Evolutionary conservation across 1,140 invertebrate species (phyloP), one percentile per base, ranked within the genome.

Genomic region (Drosophila parvula): DNA sequence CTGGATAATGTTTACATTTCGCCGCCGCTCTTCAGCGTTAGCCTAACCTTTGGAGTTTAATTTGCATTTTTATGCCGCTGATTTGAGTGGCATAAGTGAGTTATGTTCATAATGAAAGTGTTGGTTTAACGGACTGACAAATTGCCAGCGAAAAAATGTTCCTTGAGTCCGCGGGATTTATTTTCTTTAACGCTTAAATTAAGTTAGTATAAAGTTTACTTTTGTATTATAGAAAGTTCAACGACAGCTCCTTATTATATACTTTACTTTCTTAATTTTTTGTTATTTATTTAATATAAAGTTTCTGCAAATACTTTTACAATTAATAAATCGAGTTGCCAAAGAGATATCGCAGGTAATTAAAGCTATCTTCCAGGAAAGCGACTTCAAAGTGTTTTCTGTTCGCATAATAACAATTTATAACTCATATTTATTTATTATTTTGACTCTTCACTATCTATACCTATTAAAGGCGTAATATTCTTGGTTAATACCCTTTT

Each of bases 31-130:
- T 61, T 47, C 51, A 56, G 55, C 18, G 22, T 16, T 38, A 12
- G 40, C 51, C 27, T 47, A 77, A 71, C 59, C 60, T 73, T 83
- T 82, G 79, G 57, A 75, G 61, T 71, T 74, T 77, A 73, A 89
- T 88, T 86, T 89, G 64, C 83, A 88, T 86, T 83, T 88, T 88
- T 88, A 73, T 79, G 77, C 62, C 36, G 48, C 51, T 44, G 70
- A 53, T 63, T 74, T 74, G 53, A 75, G 60, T 40, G 56, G 55
- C 53, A 63, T 65, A 74, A 74, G 79, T 60, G 69, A 81, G 43
- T 64, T 70, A 55, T 63, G 36, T 38, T 58, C 16, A 45, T 32
- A 22, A 65, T 48, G 53, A 41, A 50, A 43, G 53, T 53, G 62
- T 45, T 16, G 47, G 5, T 10, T 16, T 43, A 67, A 65, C 4